Percentiles rank a stretch among this genome's conserved stretches.
Conservation (phyloP, 2,888 invertebrate species). For the Podabrus alpinus region DNA sequence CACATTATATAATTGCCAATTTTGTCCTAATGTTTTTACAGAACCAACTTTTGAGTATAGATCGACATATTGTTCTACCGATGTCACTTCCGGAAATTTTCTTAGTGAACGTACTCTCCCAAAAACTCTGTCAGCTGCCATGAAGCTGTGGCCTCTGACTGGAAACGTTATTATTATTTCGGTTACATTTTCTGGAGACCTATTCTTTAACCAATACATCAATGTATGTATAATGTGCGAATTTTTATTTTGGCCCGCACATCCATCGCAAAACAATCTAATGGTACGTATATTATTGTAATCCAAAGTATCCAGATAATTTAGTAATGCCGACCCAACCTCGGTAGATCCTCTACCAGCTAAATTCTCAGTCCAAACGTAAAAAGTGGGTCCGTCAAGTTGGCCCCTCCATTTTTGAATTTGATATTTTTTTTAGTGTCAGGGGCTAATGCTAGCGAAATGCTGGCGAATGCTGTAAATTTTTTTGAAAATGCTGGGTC, state of each 20-base stretch:
- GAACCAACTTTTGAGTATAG: conserved; percentile 12
- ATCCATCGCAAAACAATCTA: conserved; percentile 12
- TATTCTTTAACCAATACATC: conserved; percentile 5
- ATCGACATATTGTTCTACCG: conserved; percentile 3
- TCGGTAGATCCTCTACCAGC: conserved; percentile 14
- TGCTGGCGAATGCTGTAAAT: too few species aligned
- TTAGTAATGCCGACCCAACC: conserved; percentile 17
- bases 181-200: conserved; percentile 6
- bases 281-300: neutral
- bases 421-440: too few species aligned
- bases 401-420: too few species aligned
- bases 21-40: conserved; percentile 8
- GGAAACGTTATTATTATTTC: conserved; percentile 11
- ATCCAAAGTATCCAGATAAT: neutral
- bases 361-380: conserved; percentile 20
- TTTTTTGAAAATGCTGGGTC: too few species aligned
- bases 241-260: conserved; percentile 10
- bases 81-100: neutral
- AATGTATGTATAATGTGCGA: conserved; percentile 9
- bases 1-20: conserved; percentile 18
- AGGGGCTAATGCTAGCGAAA: too few species aligned
- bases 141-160: conserved; percentile 13
- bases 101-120: conserved; percentile 10
- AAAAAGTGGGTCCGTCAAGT: conserved; percentile 32
- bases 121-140: conserved; percentile 19